A percentile compares a stretch with the other conserved stretches of the same genome.
Conservation (phyloP, 2,797 vertebrate species). For the Philypnodon macrostomus region DNA sequence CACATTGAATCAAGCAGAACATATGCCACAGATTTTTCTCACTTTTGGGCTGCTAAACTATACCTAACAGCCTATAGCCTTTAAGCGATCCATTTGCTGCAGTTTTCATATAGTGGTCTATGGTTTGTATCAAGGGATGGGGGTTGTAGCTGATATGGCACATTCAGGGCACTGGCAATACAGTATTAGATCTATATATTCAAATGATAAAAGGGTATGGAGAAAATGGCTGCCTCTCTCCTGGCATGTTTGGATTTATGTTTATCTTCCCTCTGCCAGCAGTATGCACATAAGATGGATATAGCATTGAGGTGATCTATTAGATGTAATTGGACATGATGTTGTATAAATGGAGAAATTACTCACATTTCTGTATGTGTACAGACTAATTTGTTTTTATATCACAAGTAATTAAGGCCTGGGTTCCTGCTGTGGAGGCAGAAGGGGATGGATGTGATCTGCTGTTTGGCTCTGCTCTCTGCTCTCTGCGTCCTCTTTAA, state of each 20-base stretch:
- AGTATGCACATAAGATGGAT: conserved; percentile 30
- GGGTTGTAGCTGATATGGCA: not conserved
- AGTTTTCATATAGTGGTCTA: too few relatives aligned
- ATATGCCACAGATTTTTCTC: too few relatives aligned
- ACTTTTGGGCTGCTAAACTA: too few relatives aligned
- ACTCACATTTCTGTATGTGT: conserved; percentile 54
- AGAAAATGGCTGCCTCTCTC: conserved; percentile 19
- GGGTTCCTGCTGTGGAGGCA: conserved; percentile 44
- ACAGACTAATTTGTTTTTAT: conserved; percentile 63
- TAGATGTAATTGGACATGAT: conserved; percentile 62
- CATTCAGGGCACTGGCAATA: not conserved
- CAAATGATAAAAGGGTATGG: conserved; percentile 1
- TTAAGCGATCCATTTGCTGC: too few relatives aligned
- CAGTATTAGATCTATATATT: conserved; percentile 19
- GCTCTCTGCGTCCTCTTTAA: conserved; percentile 1
- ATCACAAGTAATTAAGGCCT: conserved; percentile 57
- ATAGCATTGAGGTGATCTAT: conserved; percentile 45
- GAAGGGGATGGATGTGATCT: conserved; percentile 35
- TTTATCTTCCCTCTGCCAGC: conserved; percentile 26
- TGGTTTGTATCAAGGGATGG: not conserved
- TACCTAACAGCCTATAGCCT: too few relatives aligned
- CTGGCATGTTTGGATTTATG: conserved; percentile 33
- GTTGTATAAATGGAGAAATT: conserved; percentile 57
- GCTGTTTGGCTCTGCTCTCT: conserved; percentile 30
- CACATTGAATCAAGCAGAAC: too few relatives aligned